A percentile compares a stretch with the other conserved stretches of the same genome.
phyloP scores from a whole-genome alignment of 2,888 invertebrate species.

The Ennomos quercinarius region DNA sequence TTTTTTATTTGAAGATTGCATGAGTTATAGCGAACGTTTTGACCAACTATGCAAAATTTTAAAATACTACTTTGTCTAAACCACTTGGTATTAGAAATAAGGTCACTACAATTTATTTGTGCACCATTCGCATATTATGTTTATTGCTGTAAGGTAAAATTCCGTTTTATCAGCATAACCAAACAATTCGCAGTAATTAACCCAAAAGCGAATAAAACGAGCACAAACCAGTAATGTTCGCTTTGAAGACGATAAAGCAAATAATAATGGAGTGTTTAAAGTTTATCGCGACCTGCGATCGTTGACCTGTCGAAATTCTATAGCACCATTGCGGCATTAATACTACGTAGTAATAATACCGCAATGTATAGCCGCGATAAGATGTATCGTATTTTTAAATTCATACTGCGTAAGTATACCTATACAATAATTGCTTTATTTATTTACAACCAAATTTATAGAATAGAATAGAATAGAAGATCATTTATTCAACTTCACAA shows the following conservation, averaged over 20 bases:
- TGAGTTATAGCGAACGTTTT: too few relatives aligned
- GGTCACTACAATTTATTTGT: too few relatives aligned
- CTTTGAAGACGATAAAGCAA: background rate
- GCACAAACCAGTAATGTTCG: slow-evolving; percentile 7
- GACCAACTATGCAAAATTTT: too few relatives aligned
- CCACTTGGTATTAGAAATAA: too few relatives aligned
- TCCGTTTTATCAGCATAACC: background rate
- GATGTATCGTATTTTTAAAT: background rate
- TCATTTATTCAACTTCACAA: too few relatives aligned
- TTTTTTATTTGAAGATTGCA: background rate
- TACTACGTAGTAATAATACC: background rate
- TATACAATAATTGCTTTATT: too few relatives aligned
- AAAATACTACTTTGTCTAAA: too few relatives aligned
- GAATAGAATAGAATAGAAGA: too few relatives aligned
- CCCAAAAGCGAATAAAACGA: slow-evolving; percentile 12
- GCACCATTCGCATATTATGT: too few relatives aligned
- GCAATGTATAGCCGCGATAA: slow-evolving; percentile 10
- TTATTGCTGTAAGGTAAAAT: background rate
- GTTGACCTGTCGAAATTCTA: slow-evolving; percentile 25
- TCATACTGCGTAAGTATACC: too few relatives aligned
- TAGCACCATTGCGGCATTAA: too few relatives aligned
- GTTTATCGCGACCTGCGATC: slow-evolving; percentile 30
- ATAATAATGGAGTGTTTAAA: slow-evolving; percentile 9
- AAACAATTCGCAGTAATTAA: slow-evolving; percentile 10
- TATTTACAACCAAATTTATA: too few relatives aligned